phyloP scores from a whole-genome alignment of 2,113 vertebrate genomes.

The Mobula hypostoma region DNA sequence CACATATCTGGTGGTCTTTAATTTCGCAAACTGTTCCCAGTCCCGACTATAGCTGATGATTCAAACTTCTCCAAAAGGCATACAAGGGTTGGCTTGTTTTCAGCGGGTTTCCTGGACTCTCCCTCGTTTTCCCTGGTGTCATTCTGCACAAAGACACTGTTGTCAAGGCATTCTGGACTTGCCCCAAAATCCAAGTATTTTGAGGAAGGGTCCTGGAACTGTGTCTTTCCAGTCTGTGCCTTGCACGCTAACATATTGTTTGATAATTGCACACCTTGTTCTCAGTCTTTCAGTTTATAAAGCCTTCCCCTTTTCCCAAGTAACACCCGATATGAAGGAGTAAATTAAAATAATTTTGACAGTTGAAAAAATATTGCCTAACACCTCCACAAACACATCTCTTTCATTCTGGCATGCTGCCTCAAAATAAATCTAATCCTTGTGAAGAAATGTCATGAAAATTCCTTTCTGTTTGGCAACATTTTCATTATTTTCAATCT shows the following conservation, averaged over 20 bases:
- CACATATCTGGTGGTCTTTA: constrained; percentile 48
- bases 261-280: constrained; percentile 24
- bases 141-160: constrained; percentile 61
- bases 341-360: constrained; percentile 20
- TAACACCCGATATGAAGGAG: not conserved
- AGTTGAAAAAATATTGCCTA: constrained; percentile 9
- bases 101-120: constrained; percentile 52
- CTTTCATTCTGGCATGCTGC: constrained; percentile 54
- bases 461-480: constrained; percentile 36
- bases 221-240: constrained; percentile 53
- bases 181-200: constrained; percentile 60
- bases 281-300: not conserved
- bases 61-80: constrained; percentile 53
- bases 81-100: constrained; percentile 57
- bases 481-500: constrained; percentile 33
- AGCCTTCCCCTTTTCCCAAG: not conserved
- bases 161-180: constrained; percentile 58
- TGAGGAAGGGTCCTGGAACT: constrained; percentile 63
- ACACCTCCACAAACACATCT: constrained; percentile 42
- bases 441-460: constrained; percentile 37
- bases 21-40: constrained; percentile 46
- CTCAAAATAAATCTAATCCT: constrained; percentile 36
- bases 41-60: constrained; percentile 51
- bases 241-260: constrained; percentile 24
- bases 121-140: constrained; percentile 35